Conservation (phyloP, 2,113 vertebrate genomes). For the Rhinoptilus africanus region DNA sequence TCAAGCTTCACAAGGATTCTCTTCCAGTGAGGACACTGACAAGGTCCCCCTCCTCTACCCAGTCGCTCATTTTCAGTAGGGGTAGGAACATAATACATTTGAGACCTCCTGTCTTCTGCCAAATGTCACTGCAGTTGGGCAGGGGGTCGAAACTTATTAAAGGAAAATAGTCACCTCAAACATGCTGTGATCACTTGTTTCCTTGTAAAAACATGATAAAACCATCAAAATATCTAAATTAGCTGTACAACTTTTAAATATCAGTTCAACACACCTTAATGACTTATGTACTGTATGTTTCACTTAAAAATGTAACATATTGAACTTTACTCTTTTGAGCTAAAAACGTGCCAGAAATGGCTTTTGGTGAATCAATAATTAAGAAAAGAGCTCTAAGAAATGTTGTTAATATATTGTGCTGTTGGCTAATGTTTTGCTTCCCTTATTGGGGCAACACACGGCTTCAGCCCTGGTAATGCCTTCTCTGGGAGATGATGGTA, state of each 20-base stretch:
- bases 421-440: not conserved
- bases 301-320: not conserved
- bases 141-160: not conserved
- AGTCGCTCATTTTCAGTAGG: not conserved
- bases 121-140: not conserved
- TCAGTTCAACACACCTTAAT: not conserved
- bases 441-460: not conserved
- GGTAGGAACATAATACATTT: not conserved
- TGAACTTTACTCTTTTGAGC: not conserved
- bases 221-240: not conserved
- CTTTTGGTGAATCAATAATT: not conserved
- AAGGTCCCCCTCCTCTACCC: not conserved
- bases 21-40: not conserved
- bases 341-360: not conserved
- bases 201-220: not conserved
- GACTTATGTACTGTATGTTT: not conserved
- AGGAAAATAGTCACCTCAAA: not conserved
- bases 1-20: not conserved
- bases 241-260: not conserved
- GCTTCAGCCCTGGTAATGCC: not conserved
- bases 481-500: not conserved
- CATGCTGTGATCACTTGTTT: not conserved
- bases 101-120: not conserved
- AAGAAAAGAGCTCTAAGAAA: not conserved
- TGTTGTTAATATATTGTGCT: not conserved